phyloP scores from a whole-genome alignment of 2,888 invertebrate species.

The Leptopilina drosophilae region DNA sequence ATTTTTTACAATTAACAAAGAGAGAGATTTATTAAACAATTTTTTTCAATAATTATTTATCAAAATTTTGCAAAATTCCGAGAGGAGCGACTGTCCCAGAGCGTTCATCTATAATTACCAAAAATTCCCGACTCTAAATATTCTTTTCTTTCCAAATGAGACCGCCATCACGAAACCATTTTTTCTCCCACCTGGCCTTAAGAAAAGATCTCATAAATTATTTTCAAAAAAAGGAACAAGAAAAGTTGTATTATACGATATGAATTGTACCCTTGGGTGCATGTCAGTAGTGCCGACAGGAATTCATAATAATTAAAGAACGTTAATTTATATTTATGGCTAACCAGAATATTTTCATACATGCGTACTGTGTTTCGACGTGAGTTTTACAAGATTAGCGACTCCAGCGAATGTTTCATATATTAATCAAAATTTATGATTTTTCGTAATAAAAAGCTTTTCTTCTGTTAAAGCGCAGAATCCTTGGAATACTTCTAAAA shows the following conservation, averaged over 20 bases:
- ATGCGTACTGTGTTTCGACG: conserved; percentile 20
- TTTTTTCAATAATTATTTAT: no score
- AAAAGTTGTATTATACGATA: not conserved
- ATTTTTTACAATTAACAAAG: no score
- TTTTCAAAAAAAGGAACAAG: no score
- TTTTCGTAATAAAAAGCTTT: not conserved
- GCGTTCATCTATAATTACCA: no score
- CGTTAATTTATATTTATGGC: conserved; percentile 29
- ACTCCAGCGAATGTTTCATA: conserved; percentile 14
- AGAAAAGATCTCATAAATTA: no score
- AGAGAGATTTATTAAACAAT: no score
- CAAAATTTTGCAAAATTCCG: no score
- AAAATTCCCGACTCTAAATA: no score
- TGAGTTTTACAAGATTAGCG: conserved; percentile 31
- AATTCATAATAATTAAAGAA: conserved; percentile 32
- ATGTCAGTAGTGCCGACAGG: not conserved
- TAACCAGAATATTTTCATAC: conserved; percentile 21
- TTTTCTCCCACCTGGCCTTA: no score
- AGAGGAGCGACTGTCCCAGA: no score
- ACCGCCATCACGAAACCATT: no score
- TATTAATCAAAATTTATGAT: conserved; percentile 11
- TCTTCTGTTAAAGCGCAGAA: not conserved
- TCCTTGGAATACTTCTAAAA: not conserved
- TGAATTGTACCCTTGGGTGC: not conserved
- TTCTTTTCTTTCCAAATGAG: no score